Percentiles rank a stretch among this genome's conserved stretches.
Evolutionary conservation across 92 coral and sea anemone species (phyloP).

Genomic region (Micromussa lordhowensis): DNA sequence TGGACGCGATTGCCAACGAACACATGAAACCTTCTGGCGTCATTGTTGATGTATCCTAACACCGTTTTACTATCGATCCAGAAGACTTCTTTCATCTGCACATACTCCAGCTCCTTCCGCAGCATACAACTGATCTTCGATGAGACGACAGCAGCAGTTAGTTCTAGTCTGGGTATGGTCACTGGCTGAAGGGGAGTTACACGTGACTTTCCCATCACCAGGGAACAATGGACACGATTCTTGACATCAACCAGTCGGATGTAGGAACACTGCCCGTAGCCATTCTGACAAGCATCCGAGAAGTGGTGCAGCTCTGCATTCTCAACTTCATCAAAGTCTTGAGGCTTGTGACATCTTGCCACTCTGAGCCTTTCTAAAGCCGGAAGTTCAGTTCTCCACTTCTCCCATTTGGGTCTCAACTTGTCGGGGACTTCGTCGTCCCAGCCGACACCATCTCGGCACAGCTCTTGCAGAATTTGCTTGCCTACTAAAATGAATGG

Average conservation of each 20-base stretch:
- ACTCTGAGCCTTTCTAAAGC: conserved; percentile 18
- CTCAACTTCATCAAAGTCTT: conserved; percentile 8
- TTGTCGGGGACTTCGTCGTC: conserved; percentile 54
- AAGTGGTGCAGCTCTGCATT: conserved; percentile 15
- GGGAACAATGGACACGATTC: conserved; percentile 3
- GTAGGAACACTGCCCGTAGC: conserved; percentile 6
- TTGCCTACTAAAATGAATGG: conserved; percentile 58
- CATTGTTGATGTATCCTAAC: conserved; percentile 50
- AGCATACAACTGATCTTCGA: conserved; percentile 20
- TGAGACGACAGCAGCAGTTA: conserved; percentile 24
- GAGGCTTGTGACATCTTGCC: conserved; percentile 41
- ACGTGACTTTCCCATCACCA: conserved; percentile 13
- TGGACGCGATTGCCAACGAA: conserved; percentile 55
- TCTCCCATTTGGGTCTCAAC: conserved; percentile 39
- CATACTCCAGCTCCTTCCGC: conserved; percentile 24
- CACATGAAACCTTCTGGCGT: conserved; percentile 43
- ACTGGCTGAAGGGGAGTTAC: neutral
- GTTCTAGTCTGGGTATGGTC: conserved; percentile 21
- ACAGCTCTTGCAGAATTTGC: conserved; percentile 58
- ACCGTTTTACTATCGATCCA: conserved; percentile 52
- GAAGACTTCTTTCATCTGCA: conserved; percentile 11
- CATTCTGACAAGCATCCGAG: conserved; percentile 13
- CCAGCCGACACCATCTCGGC: conserved; percentile 65
- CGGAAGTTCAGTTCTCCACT: conserved; percentile 55
- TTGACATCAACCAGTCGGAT: conserved; percentile 6